Percentiles rank a stretch among this genome's conserved stretches.
Evolutionary conservation across 2,888 invertebrate genomes (phyloP).

Genomic region (Hyalella azteca): DNA sequence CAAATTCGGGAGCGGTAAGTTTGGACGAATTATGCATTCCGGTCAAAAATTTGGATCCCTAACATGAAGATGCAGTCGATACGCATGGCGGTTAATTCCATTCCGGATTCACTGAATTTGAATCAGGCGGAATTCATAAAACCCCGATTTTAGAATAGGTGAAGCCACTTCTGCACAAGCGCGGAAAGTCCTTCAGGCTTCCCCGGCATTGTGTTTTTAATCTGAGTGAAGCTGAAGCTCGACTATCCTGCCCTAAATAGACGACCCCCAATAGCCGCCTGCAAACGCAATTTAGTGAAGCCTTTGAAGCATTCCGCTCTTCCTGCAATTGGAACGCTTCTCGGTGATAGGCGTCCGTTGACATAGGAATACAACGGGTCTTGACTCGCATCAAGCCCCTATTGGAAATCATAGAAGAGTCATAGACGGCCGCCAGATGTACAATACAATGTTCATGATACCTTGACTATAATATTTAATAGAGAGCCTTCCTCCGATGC

Average conservation of each 20-base stretch:
- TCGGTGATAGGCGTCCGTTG: neutral
- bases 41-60: too few relatives aligned
- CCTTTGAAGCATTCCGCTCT: constrained; percentile 30
- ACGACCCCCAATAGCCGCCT: constrained; percentile 22
- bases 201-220: constrained; percentile 22
- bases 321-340: constrained; percentile 19
- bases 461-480: too few relatives aligned
- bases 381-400: constrained; percentile 2
- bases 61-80: too few relatives aligned
- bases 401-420: too few relatives aligned
- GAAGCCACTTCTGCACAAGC: neutral
- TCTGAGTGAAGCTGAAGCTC: constrained; percentile 11
- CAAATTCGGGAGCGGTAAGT: too few relatives aligned
- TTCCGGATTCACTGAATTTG: neutral
- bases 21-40: too few relatives aligned
- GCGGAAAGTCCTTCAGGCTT: neutral
- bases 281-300: constrained; percentile 17
- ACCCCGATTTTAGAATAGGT: neutral
- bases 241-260: constrained; percentile 19
- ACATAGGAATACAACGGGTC: neutral
- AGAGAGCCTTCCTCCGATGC: neutral
- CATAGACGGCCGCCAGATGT: too few relatives aligned
- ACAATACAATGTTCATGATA: too few relatives aligned
- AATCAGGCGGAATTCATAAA: neutral
- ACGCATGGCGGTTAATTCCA: too few relatives aligned